Evolutionary conservation across 2,797 vertebrate genomes (phyloP).

Genomic region (Scolopax bukidnonensis): DNA sequence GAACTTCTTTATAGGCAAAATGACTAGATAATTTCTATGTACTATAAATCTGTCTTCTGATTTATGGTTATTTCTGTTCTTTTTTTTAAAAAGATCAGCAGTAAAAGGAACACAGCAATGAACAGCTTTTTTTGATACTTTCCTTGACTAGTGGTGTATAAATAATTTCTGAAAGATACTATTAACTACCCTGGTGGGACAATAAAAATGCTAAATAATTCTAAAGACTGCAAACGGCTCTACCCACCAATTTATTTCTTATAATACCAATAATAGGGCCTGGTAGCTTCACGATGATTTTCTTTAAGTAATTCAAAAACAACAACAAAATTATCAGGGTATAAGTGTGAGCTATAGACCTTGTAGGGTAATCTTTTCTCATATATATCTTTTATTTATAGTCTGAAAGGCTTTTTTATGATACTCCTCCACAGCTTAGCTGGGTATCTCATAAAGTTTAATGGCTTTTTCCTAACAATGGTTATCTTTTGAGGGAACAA

Average conservation of each 20-base stretch:
- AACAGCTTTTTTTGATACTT: slow-evolving; percentile 53
- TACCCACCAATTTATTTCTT: slow-evolving; percentile 57
- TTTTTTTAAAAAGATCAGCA: slow-evolving; percentile 48
- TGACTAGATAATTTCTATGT: slow-evolving; percentile 33
- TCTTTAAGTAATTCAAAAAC: slow-evolving; percentile 61
- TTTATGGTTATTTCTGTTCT: slow-evolving; percentile 61
- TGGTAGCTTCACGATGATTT: slow-evolving; percentile 51
- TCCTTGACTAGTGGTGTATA: slow-evolving; percentile 59
- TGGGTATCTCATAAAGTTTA: background rate
- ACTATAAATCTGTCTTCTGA: slow-evolving; percentile 47
- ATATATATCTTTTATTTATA: background rate
- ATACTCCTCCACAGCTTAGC: background rate
- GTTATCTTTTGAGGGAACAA: slow-evolving; percentile 13
- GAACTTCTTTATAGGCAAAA: slow-evolving; percentile 9
- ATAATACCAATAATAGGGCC: slow-evolving; percentile 43
- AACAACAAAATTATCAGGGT: slow-evolving; percentile 30
- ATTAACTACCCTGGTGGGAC: slow-evolving; percentile 57
- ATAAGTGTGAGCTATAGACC: background rate
- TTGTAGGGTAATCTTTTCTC: background rate
- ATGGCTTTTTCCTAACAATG: background rate
- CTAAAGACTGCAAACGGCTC: slow-evolving; percentile 40
- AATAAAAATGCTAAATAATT: slow-evolving; percentile 76
- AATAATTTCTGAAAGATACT: slow-evolving; percentile 64
- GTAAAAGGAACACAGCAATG: slow-evolving; percentile 45
- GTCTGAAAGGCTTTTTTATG: background rate